Conservation (phyloP, 2,888 invertebrate species). For the Biston stratarius region DNA sequence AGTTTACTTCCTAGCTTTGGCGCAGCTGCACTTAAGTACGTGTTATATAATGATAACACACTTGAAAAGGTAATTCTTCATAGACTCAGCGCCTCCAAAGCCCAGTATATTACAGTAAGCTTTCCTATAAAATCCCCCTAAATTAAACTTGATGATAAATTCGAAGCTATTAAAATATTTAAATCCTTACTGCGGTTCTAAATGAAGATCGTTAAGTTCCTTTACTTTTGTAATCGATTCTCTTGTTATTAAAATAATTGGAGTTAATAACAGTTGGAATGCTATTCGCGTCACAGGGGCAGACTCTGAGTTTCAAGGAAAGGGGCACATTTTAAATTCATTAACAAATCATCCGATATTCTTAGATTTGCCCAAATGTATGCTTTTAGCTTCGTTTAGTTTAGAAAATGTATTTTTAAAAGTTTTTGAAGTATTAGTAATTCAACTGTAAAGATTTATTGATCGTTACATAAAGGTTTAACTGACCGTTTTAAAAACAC, state of each 20-base stretch:
- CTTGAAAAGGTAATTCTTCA: slow-evolving; percentile 26
- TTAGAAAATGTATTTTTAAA: no score
- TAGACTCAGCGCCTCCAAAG: slow-evolving; percentile 19
- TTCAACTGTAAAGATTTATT: no score
- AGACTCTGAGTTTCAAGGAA: not conserved
- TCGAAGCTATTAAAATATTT: slow-evolving; percentile 52
- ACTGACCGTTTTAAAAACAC: no score
- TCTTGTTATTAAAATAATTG: slow-evolving; percentile 39
- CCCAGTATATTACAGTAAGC: slow-evolving; percentile 35
- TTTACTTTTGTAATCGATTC: slow-evolving; percentile 37
- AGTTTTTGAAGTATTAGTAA: no score
- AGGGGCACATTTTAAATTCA: not conserved
- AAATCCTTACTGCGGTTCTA: slow-evolving; percentile 44
- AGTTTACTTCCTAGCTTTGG: no score
- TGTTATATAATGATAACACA: not conserved
- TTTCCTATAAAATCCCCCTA: slow-evolving; percentile 37
- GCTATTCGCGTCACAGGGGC: slow-evolving; percentile 8
- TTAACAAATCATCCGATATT: not conserved
- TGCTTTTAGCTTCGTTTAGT: no score
- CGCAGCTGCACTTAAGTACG: no score
- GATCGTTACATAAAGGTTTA: no score
- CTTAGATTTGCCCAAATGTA: not conserved
- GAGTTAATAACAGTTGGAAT: slow-evolving; percentile 35
- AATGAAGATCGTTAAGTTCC: slow-evolving; percentile 34
- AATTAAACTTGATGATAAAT: slow-evolving; percentile 55